A percentile compares a stretch with the other conserved stretches of the same genome.
Conservation (phyloP, 2,888 invertebrate genomes). For the Conops quadrifasciatus region DNA sequence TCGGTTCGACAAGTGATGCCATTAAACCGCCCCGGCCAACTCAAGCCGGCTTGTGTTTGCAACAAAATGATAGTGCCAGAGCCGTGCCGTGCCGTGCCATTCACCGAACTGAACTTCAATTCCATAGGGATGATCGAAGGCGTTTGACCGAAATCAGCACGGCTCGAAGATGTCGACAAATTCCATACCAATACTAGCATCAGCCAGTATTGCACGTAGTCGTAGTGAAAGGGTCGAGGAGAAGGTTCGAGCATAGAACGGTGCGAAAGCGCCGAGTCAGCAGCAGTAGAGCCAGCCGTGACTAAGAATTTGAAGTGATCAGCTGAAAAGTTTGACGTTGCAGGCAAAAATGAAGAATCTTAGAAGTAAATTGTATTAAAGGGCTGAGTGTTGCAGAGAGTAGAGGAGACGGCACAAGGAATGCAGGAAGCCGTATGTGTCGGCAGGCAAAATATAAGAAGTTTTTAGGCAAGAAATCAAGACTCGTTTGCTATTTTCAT, state of each 20-base stretch:
- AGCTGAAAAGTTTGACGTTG: not conserved
- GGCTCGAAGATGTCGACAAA: not conserved
- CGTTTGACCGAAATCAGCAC: slow-evolving; percentile 12
- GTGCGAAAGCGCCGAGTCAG: not conserved
- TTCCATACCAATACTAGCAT: too few relatives aligned
- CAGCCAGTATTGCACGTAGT: not conserved
- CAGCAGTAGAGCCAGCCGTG: not conserved
- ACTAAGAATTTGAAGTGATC: not conserved
- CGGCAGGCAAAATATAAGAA: too few relatives aligned
- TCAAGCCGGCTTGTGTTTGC: not conserved
- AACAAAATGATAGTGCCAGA: not conserved
- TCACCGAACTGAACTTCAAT: not conserved
- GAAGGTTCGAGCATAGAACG: not conserved
- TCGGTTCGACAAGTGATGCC: not conserved
- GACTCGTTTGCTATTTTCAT: too few relatives aligned
- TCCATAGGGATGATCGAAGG: not conserved
- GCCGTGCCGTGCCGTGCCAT: not conserved
- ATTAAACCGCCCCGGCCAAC: not conserved
- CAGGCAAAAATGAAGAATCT: not conserved
- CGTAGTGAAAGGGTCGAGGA: not conserved
- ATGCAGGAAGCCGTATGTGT: too few relatives aligned
- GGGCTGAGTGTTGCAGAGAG: too few relatives aligned
- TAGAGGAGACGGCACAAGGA: too few relatives aligned
- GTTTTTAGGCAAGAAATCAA: too few relatives aligned
- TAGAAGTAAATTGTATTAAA: too few relatives aligned